A percentile compares a stretch with the other conserved stretches of the same genome.
phyloP scores from a whole-genome alignment of 2,797 vertebrate genomes.

The Acanthurus tractus region DNA sequence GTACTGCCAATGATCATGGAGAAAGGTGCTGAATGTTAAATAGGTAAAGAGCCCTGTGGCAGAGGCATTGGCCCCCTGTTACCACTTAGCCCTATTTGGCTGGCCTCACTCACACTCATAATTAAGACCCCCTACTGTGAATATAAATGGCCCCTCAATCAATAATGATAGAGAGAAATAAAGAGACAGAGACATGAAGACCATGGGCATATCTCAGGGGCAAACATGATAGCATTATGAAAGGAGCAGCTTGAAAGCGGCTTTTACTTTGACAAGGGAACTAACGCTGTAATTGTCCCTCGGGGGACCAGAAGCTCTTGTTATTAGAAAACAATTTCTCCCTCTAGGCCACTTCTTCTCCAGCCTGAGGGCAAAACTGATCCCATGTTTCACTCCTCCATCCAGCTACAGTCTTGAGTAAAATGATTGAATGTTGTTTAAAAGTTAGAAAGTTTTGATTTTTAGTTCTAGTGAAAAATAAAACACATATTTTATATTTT shows the following conservation, averaged over 20 bases:
- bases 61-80: conserved; percentile 83
- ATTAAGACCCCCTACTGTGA: conserved; percentile 88
- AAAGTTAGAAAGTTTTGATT: conserved; percentile 52
- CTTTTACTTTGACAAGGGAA: conserved; percentile 91
- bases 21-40: conserved; percentile 80
- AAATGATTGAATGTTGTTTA: conserved; percentile 29
- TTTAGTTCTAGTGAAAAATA: background rate
- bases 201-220: conserved; percentile 85
- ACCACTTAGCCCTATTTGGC: conserved; percentile 87
- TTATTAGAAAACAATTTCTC: conserved; percentile 91
- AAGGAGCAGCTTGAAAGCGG: conserved; percentile 94
- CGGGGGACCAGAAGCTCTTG: conserved; percentile 87
- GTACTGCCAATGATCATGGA: conserved; percentile 73
- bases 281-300: conserved; percentile 89
- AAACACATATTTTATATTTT: conserved; percentile 5
- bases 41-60: conserved; percentile 82
- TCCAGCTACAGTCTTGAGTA: conserved; percentile 28
- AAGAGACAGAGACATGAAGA: conserved; percentile 78
- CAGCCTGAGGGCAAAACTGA: conserved; percentile 73
- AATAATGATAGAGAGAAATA: conserved; percentile 82
- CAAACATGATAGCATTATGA: conserved; percentile 91
- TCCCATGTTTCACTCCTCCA: conserved; percentile 64
- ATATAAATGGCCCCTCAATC: conserved; percentile 88
- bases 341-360: conserved; percentile 87
- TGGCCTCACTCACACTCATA: conserved; percentile 84